Conservation (phyloP, 2,113 vertebrate species). For the Phyllostomus discolor region DNA sequence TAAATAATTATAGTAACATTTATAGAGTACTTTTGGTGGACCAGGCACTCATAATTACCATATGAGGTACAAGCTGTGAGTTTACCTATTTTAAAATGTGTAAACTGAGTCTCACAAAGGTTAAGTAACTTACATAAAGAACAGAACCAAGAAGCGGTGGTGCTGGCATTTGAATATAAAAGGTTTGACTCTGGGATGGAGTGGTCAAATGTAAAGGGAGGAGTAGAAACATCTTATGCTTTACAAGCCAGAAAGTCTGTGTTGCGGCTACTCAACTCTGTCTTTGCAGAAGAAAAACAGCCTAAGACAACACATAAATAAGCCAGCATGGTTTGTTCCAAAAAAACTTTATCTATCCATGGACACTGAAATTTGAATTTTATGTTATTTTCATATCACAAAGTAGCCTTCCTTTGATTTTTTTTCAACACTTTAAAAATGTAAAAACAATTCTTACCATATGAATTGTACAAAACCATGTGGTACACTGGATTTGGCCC, state of each 20-base stretch:
- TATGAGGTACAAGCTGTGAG: neutral
- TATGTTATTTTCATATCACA: neutral
- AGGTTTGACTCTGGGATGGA: neutral
- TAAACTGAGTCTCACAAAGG: neutral
- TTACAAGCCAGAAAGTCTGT: neutral
- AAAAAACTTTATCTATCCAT: conserved; percentile 11
- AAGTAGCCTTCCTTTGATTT: neutral
- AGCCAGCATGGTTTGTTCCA: neutral
- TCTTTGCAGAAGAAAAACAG: conserved; percentile 4
- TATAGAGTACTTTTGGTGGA: neutral
- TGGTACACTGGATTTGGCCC: neutral
- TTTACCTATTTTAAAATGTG: neutral
- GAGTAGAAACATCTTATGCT: neutral
- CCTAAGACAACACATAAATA: neutral
- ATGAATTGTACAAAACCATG: neutral
- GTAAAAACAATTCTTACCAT: neutral
- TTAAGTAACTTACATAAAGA: neutral
- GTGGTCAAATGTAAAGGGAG: neutral
- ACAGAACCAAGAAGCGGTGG: neutral
- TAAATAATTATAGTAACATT: neutral
- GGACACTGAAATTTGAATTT: conserved; percentile 15
- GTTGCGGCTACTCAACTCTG: neutral
- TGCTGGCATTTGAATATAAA: neutral
- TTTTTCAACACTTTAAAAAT: neutral
- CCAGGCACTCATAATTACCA: neutral